Base-by-base conservation (phyloP, 92 coral and sea anemone genomes). In the Anthopleura xanthogrammica region DNA sequence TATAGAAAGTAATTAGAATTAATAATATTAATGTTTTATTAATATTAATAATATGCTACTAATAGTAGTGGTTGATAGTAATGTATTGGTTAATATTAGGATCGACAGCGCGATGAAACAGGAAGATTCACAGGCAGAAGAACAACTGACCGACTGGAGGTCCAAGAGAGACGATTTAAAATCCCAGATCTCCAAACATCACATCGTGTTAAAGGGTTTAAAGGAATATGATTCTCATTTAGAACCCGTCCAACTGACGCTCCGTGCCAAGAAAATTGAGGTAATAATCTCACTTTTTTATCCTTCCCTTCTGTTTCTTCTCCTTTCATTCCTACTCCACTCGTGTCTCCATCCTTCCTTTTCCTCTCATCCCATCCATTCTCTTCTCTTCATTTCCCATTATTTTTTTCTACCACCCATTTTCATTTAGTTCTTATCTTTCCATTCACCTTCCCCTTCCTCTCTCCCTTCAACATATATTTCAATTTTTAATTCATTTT, bases 221-320 rank as follows among this genome's bases (percentile, higher is more conserved):
- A 85, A 79, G 77, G 56, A 68, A 13, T 40, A 79, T 10, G 72
- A 24, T 2, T 36, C 16, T 1, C 91, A 89, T 42, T 79, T 65
- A 40, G 87, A 91, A 57, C 39, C 83, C 9, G 82, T 82, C 9
- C 90, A 83, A 22, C 79, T 82, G 56, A 81, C 75, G 19, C 78
- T 88, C 19, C 89, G 92, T 23, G 89, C 75, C 12, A 52, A 77
- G 58, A 77, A 81, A 41, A 89, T 91, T 6, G 87, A 91, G 93
- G 97, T 93, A 87, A 54, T 19, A 72, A 20, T 60, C 41, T 50
- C 43, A 36, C 56, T 10, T 62, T n/a, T 17, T 52, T 46, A 56
- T 41, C 29, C 48, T 75, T 16, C 11, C 29, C 20, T 20, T 75
- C 36, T 83, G 13, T 42, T 72, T 16, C 29, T 41, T 83, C 48